These are phyloP conservation scores for Squalus acanthias DNA, from an alignment of 2,797 vertebrate species.

Conservation along the genomic window DNA sequence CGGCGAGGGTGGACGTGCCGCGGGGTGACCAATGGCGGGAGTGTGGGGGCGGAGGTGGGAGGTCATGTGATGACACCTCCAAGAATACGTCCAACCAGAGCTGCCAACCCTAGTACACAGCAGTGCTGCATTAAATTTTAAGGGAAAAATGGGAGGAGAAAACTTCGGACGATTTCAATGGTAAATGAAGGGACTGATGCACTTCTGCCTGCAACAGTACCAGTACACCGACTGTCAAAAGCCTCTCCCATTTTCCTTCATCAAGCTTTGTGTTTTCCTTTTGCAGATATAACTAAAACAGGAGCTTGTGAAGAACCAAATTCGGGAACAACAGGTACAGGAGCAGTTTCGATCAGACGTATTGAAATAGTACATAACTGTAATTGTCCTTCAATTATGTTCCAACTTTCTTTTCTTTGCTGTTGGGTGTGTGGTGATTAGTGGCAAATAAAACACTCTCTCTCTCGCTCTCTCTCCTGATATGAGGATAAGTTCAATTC, in stretches of 20 bases:
- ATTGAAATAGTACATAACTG: not conserved
- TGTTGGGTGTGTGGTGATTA: not conserved
- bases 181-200: not conserved
- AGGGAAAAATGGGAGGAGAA: not conserved
- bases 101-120: not conserved
- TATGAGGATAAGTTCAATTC: not conserved
- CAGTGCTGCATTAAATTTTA: not conserved
- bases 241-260: not conserved
- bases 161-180: not conserved
- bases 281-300: slow-evolving; percentile 15
- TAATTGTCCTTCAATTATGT: not conserved
- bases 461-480: not conserved
- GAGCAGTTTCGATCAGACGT: not conserved
- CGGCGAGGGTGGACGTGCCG: not conserved
- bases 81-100: not conserved
- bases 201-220: not conserved
- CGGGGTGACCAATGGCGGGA: not conserved
- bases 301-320: not conserved
- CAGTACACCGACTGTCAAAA: not conserved
- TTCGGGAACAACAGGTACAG: not conserved
- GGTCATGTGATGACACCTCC: not conserved
- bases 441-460: not conserved
- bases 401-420: not conserved
- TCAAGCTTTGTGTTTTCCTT: not conserved
- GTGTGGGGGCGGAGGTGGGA: not conserved